A percentile compares a stretch with the other conserved stretches of the same genome.
These are phyloP conservation scores for Athene noctua DNA, from an alignment of 2,113 vertebrate species.

Conservation along the genomic window DNA sequence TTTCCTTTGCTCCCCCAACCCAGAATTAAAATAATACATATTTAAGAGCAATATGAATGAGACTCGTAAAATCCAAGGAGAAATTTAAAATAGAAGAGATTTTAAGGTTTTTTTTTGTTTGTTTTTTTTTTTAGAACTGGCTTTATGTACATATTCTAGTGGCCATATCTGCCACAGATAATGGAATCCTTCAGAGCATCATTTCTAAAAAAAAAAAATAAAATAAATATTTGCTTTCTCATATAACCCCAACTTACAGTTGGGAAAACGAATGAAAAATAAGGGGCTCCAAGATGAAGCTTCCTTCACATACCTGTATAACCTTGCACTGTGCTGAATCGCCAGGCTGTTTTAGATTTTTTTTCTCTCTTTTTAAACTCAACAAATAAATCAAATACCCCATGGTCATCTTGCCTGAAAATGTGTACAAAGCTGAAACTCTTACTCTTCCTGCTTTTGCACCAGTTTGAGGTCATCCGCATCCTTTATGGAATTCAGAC, in stretches of 20 bases:
- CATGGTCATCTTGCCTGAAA: neutral
- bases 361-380: neutral
- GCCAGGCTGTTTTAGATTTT: neutral
- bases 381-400: neutral
- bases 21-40: neutral
- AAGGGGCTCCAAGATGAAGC: neutral
- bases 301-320: neutral
- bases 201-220: neutral
- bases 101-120: neutral
- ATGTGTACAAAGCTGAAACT: neutral
- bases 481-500: neutral
- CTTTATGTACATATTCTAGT: neutral
- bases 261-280: constrained; percentile 14
- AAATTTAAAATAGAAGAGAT: neutral
- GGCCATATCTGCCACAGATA: neutral
- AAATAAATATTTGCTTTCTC: constrained; percentile 23
- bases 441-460: neutral
- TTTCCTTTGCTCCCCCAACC: neutral
- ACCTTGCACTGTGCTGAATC: neutral
- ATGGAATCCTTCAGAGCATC: neutral
- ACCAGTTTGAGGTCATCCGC: neutral
- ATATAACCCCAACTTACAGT: neutral
- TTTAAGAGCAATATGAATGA: neutral
- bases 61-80: neutral
- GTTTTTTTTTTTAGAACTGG: neutral